Evolutionary conservation across 2,888 invertebrate genomes (phyloP).

Genomic region (Sinohyriopsis cumingii): DNA sequence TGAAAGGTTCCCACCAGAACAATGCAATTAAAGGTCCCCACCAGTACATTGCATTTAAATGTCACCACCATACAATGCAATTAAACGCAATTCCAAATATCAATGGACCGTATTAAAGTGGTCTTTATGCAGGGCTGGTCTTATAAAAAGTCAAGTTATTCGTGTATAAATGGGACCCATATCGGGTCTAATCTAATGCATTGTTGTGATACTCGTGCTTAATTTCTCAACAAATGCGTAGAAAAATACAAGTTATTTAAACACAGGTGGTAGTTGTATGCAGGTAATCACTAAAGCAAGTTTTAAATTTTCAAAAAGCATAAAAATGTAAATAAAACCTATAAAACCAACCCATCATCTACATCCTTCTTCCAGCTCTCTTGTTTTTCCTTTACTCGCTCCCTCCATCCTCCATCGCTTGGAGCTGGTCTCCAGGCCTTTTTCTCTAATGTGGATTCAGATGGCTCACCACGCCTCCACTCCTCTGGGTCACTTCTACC

Average conservation of each 20-base stretch:
- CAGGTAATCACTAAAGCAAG: neutral
- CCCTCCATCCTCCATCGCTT: conserved; percentile 62
- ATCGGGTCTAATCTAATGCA: no score
- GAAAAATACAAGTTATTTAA: neutral
- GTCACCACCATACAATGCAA: no score
- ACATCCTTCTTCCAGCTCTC: conserved; percentile 59
- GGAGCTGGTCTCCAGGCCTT: conserved; percentile 25
- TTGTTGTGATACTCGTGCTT: no score
- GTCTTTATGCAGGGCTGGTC: no score
- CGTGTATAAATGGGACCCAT: no score
- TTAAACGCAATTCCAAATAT: no score
- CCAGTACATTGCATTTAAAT: no score
- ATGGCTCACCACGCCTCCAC: conserved; percentile 13
- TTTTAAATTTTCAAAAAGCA: neutral
- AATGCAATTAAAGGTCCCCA: no score
- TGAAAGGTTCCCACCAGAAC: no score
- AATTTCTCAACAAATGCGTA: no score
- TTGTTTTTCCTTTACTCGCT: conserved; percentile 60
- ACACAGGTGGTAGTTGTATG: neutral
- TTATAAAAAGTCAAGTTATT: no score
- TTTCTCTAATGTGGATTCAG: conserved; percentile 18
- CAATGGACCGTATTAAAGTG: no score
- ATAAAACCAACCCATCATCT: conserved; percentile 8
- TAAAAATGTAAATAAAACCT: neutral
- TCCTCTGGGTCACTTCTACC: neutral